phyloP scores from a whole-genome alignment of 2,113 vertebrate species.

The Caranx ignobilis region DNA sequence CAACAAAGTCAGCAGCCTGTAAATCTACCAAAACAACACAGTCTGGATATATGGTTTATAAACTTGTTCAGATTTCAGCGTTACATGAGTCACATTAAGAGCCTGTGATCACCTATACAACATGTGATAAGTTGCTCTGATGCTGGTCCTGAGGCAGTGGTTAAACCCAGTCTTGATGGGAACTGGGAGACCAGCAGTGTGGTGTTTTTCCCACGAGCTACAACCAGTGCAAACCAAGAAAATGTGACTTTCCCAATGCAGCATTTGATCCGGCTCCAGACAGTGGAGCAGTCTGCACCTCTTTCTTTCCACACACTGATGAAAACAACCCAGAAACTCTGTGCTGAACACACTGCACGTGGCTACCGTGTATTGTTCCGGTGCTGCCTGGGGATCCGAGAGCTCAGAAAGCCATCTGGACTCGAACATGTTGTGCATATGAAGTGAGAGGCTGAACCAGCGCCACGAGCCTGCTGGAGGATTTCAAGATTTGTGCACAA shows the following conservation, averaged over 20 bases:
- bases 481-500: neutral
- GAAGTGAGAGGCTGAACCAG: neutral
- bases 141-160: slow-evolving; percentile 4
- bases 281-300: neutral
- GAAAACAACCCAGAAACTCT: slow-evolving; percentile 13
- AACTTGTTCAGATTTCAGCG: neutral
- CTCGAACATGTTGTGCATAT: neutral
- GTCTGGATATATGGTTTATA: neutral
- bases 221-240: neutral
- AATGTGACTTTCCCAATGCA: neutral
- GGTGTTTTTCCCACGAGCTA: neutral
- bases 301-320: neutral
- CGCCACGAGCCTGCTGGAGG: neutral
- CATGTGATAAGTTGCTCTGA: neutral
- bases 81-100: neutral
- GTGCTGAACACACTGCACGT: slow-evolving; percentile 37
- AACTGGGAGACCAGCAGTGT: neutral
- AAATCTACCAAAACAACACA: neutral
- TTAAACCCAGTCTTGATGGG: slow-evolving; percentile 9
- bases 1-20: neutral
- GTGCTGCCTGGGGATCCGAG: neutral
- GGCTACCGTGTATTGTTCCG: slow-evolving; percentile 7
- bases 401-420: neutral
- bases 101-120: neutral
- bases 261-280: no score